These are phyloP conservation scores for Aphodius granarius DNA, from an alignment of 2,888 invertebrate species.

Conservation along the genomic window DNA sequence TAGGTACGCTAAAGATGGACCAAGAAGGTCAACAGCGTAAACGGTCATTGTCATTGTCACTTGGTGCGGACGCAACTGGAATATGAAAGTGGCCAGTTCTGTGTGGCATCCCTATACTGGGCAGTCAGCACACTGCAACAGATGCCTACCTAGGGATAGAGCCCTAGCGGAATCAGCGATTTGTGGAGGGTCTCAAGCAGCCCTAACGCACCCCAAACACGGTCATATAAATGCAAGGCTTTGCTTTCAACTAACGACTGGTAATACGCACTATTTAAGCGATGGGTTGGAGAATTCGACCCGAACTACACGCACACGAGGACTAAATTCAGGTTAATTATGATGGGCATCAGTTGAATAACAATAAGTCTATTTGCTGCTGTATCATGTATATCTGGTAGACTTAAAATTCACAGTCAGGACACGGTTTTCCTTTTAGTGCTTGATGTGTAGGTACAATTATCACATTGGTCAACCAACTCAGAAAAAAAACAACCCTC, in stretches of 20 bases:
- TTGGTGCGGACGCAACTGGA: conserved; percentile 32
- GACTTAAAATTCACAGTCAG: too few relatives aligned
- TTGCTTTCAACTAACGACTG: conserved; percentile 40
- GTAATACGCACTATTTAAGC: conserved; percentile 42
- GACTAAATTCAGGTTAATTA: neutral
- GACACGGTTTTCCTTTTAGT: too few relatives aligned
- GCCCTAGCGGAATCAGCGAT: conserved; percentile 43
- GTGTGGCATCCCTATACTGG: conserved; percentile 21
- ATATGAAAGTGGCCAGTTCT: conserved; percentile 35
- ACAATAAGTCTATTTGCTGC: too few relatives aligned
- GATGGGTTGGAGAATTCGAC: neutral
- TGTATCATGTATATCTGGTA: too few relatives aligned
- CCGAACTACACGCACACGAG: neutral
- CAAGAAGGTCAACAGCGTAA: conserved; percentile 35
- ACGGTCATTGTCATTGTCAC: conserved; percentile 38
- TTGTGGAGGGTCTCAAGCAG: conserved; percentile 40
- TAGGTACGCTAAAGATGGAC: conserved; percentile 23
- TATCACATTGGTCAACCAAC: too few relatives aligned
- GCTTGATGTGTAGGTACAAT: too few relatives aligned
- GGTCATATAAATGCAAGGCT: conserved; percentile 47
- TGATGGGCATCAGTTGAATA: neutral
- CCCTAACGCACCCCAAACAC: conserved; percentile 41
- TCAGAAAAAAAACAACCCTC: neutral
- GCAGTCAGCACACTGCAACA: conserved; percentile 35
- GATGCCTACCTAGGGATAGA: conserved; percentile 44